Base-by-base conservation (phyloP, 1,140 invertebrate species). In the Leptinotarsa undecemlineata region DNA sequence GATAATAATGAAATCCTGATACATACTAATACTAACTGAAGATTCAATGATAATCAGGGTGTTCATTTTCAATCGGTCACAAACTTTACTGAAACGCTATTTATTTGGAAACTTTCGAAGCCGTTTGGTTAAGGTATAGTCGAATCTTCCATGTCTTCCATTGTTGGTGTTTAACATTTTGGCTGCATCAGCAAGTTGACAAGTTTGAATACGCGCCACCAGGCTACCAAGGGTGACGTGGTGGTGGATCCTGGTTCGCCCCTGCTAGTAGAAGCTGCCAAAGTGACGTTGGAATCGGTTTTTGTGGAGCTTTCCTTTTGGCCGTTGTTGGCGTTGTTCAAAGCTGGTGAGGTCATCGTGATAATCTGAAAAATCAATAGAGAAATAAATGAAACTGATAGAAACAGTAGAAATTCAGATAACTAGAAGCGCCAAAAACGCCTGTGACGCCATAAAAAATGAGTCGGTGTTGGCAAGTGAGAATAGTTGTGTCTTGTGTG, bases 181-280 rank as follows among this genome's bases (percentile, higher is more conserved):
- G 88, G 88, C 75, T 88, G 86, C 85, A 87, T 88, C 80, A 89
- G 85, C 67, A 88, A 82, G 78, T 88, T 87, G 14, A 87, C 88
- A 21, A 89, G 82, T 81, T 88, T 88, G 76, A 88, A 89, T 68
- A 89, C 86, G 63, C 88, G 82, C 77, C 88, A 85, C 86, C 86
- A 88, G 67, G 80, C 88, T 78, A 84, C 78, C 14, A 82, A 72
- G 26, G 87, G 79, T 11, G 82, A 76, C 33, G 87, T 83, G 17
- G 75, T 77, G 21, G 71, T 72, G 14, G 76, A 17, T 47, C 74
- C 73, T 42, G 71, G 23, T 60, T 69, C 68, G 48, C 67, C 73
- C 73, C 73, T 62, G n/a, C 76, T 47, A 20, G 74, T 74, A 17
- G 77, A 77, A 48, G 78, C 74, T 21, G 74, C 72, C 33, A 80